Conservation (phyloP, 1,140 invertebrate species). For the Penaeus indicus region DNA sequence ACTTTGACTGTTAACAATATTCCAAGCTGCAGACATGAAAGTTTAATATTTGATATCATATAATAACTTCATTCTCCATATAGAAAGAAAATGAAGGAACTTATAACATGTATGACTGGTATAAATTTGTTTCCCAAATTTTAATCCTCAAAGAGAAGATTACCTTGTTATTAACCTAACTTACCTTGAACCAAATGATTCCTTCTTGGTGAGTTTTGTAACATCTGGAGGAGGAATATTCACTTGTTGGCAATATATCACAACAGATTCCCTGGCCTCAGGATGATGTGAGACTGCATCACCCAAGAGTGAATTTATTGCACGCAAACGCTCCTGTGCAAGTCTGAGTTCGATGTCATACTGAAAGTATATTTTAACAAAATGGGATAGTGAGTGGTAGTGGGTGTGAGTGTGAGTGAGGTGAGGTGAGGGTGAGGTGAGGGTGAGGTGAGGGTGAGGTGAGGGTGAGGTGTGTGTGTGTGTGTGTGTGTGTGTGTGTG, state of each 20-base stretch:
- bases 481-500: no score
- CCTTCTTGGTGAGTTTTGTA: slow-evolving; percentile 39
- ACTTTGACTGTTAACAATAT: no score
- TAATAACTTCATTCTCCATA: no score
- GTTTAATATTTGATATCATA: no score
- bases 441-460: no score
- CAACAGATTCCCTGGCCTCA: slow-evolving; percentile 43
- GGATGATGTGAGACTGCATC: slow-evolving; percentile 49
- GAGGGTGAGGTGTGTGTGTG: no score
- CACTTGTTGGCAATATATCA: slow-evolving; percentile 56
- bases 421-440: no score
- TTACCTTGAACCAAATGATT: slow-evolving; percentile 53
- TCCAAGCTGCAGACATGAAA: no score
- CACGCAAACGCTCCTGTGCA: slow-evolving; percentile 46
- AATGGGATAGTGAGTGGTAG: background rate
- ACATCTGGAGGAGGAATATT: slow-evolving; percentile 50
- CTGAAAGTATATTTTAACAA: background rate
- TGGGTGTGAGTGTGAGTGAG: no score
- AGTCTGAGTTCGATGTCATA: slow-evolving; percentile 49
- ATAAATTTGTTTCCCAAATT: background rate
- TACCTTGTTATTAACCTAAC: background rate
- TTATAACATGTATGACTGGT: no score
- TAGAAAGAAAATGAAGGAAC: no score
- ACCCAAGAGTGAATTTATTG: slow-evolving; percentile 46
- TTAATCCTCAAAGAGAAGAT: background rate